A percentile compares a stretch with the other conserved stretches of the same genome.
These are phyloP conservation scores for Geothlypis trichas DNA, from an alignment of 2,113 vertebrate genomes.

Conservation along the genomic window DNA sequence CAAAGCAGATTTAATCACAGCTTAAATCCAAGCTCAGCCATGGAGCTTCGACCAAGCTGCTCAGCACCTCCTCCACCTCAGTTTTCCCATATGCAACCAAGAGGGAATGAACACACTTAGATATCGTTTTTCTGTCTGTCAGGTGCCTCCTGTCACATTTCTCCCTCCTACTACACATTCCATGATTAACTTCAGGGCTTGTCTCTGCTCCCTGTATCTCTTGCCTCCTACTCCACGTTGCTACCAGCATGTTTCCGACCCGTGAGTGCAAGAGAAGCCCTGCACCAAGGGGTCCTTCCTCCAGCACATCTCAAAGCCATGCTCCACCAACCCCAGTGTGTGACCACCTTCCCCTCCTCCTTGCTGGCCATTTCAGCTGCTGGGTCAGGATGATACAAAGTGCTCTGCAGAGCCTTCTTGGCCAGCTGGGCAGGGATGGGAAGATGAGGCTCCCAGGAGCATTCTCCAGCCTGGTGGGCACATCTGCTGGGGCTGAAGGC, in stretches of 20 bases:
- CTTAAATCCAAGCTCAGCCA: not conserved
- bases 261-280: accelerated
- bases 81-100: not conserved
- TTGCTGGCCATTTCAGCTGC: not conserved
- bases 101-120: not conserved
- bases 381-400: not conserved
- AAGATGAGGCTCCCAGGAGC: not conserved
- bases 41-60: not conserved
- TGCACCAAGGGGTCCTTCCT: not conserved
- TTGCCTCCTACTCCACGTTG: not conserved
- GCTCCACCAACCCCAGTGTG: not conserved
- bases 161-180: not conserved
- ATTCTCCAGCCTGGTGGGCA: not conserved
- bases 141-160: not conserved
- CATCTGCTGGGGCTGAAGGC: not conserved
- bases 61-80: not conserved
- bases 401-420: not conserved
- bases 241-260: not conserved
- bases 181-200: not conserved
- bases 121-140: not conserved
- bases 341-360: not conserved
- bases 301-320: not conserved
- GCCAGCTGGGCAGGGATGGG: not conserved
- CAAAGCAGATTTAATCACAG: not conserved
- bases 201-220: not conserved